phyloP scores from a whole-genome alignment of 2,888 invertebrate species.

The Linnaemya tessellans region DNA sequence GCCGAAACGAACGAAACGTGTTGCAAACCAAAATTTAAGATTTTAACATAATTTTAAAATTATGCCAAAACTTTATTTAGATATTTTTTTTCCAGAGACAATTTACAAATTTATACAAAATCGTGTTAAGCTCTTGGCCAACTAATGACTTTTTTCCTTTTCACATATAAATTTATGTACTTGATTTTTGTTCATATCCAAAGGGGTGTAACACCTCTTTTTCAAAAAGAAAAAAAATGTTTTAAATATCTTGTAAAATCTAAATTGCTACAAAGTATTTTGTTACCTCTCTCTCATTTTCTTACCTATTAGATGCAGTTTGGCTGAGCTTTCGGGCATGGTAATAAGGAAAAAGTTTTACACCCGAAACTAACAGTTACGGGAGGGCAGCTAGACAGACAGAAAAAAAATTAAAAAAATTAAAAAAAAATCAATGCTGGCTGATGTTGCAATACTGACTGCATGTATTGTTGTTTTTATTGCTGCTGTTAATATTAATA shows the following conservation, averaged over 20 bases:
- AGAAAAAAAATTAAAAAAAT: constrained; percentile 18
- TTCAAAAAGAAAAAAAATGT: not conserved
- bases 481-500: constrained; percentile 50
- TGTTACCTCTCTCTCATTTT: constrained; percentile 43
- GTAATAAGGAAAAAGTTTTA: constrained; percentile 67
- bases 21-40: constrained; percentile 15
- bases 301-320: constrained; percentile 10
- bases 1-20: not conserved
- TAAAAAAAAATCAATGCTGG: constrained; percentile 52
- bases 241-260: constrained; percentile 51
- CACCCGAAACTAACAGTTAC: constrained; percentile 26
- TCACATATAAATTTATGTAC: constrained; percentile 13
- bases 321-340: constrained; percentile 30
- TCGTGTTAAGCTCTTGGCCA: constrained; percentile 68
- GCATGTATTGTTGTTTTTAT: not conserved
- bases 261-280: constrained; percentile 62
- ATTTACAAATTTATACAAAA: constrained; percentile 44
- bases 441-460: constrained; percentile 35
- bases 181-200: constrained; percentile 30
- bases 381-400: constrained; percentile 32
- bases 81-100: constrained; percentile 23
- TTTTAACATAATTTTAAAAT: constrained; percentile 68
- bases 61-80: constrained; percentile 63
- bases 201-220: constrained; percentile 69
- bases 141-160: constrained; percentile 41